Percentiles rank a stretch among this genome's conserved stretches.
Conservation (phyloP, 1,140 invertebrate species). For the Sesamia nonagrioides region DNA sequence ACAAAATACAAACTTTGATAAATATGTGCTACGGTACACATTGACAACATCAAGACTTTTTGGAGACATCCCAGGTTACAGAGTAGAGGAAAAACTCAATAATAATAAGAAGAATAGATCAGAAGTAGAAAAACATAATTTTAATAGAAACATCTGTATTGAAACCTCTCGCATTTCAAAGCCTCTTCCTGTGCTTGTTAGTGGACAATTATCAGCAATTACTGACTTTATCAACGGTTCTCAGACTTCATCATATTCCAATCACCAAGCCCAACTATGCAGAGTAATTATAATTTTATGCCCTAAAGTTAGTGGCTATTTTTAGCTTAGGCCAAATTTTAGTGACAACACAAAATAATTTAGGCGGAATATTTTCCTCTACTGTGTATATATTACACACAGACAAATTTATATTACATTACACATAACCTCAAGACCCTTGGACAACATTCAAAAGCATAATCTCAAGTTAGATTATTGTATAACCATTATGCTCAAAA, state of each 20-base stretch:
- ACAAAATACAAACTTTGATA: slow-evolving; percentile 24
- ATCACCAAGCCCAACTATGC: too few species aligned
- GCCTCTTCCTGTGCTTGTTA: background rate
- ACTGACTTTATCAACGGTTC: too few species aligned
- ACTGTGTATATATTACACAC: slow-evolving; percentile 7
- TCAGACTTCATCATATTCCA: too few species aligned
- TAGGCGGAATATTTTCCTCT: slow-evolving; percentile 3
- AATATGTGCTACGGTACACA: slow-evolving; percentile 30
- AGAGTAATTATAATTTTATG: too few species aligned
- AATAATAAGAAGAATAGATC: background rate
- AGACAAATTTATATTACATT: background rate
- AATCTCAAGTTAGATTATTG: slow-evolving; percentile 10
- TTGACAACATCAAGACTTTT: slow-evolving; percentile 25
- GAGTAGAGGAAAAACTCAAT: slow-evolving; percentile 32
- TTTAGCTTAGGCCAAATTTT: background rate
- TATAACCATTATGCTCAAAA: slow-evolving; percentile 13
- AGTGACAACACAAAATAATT: background rate
- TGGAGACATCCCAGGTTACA: slow-evolving; percentile 33
- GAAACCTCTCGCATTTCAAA: background rate
- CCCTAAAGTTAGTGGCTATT: background rate
- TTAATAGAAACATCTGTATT: background rate
- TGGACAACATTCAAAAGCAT: slow-evolving; percentile 27
- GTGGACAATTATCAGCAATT: too few species aligned
- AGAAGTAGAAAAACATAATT: background rate
- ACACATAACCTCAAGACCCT: slow-evolving; percentile 7